A percentile compares a stretch with the other conserved stretches of the same genome.
These are phyloP conservation scores for Trichopria drosophilae DNA, from an alignment of 2,888 invertebrate species.

Conservation along the genomic window DNA sequence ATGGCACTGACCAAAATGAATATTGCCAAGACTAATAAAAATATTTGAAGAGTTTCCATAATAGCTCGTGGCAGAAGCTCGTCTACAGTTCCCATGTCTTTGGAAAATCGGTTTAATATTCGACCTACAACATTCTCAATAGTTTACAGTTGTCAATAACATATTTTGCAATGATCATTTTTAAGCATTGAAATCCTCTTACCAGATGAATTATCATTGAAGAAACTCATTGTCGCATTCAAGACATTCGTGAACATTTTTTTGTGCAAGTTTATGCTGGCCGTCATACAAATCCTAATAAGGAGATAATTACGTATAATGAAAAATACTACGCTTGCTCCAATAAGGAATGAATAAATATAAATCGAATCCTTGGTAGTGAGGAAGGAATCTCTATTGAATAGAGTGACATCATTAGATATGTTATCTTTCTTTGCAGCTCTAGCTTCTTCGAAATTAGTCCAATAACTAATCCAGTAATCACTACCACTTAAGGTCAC, in stretches of 20 bases:
- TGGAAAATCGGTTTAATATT: slow-evolving; percentile 81
- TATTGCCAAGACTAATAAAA: slow-evolving; percentile 61
- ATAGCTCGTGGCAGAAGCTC: slow-evolving; percentile 71
- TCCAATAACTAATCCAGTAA: slow-evolving; percentile 75
- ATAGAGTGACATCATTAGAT: neutral
- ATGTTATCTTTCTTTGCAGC: neutral
- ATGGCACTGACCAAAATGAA: slow-evolving; percentile 67
- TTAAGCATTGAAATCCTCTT: slow-evolving; percentile 59
- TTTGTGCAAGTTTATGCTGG: slow-evolving; percentile 77
- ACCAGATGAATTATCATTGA: slow-evolving; percentile 82
- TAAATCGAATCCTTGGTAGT: slow-evolving; percentile 46
- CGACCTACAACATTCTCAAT: too few species aligned
- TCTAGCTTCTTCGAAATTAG: slow-evolving; percentile 38
- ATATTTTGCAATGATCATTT: slow-evolving; percentile 62
- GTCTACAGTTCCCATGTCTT: slow-evolving; percentile 79
- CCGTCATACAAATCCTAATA: slow-evolving; percentile 74
- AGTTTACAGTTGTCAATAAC: slow-evolving; percentile 64
- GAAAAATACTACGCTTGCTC: slow-evolving; percentile 47
- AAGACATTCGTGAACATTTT: slow-evolving; percentile 80
- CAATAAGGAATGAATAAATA: slow-evolving; percentile 53
- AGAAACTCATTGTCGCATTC: slow-evolving; percentile 79
- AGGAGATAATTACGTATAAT: slow-evolving; percentile 60
- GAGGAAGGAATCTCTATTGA: slow-evolving; percentile 39
- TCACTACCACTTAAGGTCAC: slow-evolving; percentile 69
- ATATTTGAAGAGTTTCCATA: slow-evolving; percentile 64